phyloP scores from a whole-genome alignment of 2,113 vertebrate genomes.

The Sialia sialis region DNA sequence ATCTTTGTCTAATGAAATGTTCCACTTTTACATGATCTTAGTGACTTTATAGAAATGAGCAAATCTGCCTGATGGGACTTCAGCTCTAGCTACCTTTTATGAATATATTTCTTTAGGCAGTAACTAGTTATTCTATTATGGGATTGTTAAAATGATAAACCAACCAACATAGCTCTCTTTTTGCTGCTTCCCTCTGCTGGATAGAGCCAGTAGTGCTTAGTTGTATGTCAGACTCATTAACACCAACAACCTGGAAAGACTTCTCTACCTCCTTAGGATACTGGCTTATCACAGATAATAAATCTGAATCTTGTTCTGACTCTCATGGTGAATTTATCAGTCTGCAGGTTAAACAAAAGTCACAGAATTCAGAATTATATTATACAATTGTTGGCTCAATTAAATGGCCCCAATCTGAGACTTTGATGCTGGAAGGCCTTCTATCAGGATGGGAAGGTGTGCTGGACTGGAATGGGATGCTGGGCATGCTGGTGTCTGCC shows the following conservation, averaged over 20 bases:
- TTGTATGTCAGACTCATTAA: background rate
- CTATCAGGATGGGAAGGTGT: background rate
- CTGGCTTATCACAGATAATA: background rate
- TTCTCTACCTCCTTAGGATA: background rate
- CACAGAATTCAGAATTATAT: background rate
- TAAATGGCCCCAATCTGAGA: background rate
- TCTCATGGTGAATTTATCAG: background rate
- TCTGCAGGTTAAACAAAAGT: background rate
- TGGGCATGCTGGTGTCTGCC: background rate
- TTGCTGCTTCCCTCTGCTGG: conserved; percentile 59
- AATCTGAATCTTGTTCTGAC: background rate
- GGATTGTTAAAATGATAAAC: background rate
- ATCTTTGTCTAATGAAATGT: background rate
- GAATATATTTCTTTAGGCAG: background rate
- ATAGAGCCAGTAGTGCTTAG: conserved; percentile 17
- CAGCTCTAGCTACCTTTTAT: background rate
- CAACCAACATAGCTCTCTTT: background rate
- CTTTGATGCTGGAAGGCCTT: background rate
- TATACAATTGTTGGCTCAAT: background rate
- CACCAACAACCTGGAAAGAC: background rate
- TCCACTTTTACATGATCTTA: background rate
- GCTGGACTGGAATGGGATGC: background rate
- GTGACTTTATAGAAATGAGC: background rate
- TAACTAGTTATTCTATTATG: background rate
- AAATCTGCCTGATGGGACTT: background rate